These are phyloP conservation scores for Phyllopteryx taeniolatus DNA, from an alignment of 2,113 vertebrate species.

Conservation along the genomic window DNA sequence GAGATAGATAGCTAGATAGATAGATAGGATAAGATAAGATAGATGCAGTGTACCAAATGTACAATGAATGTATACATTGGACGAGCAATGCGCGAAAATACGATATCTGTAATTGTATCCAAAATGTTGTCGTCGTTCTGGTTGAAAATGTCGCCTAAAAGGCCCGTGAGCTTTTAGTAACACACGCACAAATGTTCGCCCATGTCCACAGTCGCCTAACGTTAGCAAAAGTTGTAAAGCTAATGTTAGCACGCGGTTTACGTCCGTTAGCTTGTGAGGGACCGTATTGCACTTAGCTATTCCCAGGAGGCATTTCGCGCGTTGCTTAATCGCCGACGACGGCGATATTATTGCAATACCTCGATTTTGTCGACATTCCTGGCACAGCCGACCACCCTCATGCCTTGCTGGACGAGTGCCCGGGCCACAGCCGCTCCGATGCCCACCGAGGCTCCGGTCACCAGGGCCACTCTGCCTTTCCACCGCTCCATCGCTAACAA, in stretches of 20 bases:
- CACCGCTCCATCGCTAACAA: constrained; percentile 83
- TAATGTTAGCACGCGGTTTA: constrained; percentile 47
- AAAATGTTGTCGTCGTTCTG: not conserved
- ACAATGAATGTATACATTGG: too few species aligned
- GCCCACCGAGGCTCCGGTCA: constrained; percentile 90
- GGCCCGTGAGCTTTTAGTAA: not conserved
- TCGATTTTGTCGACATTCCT: constrained; percentile 90
- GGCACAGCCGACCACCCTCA: constrained; percentile 91
- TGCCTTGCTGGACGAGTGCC: constrained; percentile 87
- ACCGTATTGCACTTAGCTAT: constrained; percentile 20
- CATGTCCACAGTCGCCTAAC: not conserved
- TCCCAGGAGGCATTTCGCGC: not conserved
- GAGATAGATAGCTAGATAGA: not conserved
- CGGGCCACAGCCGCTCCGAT: constrained; percentile 89
- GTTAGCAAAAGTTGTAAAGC: constrained; percentile 28
- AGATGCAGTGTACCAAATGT: not conserved
- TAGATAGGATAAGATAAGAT: not conserved
- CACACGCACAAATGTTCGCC: not conserved
- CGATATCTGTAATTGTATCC: not conserved
- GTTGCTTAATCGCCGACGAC: not conserved
- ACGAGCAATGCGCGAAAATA: not conserved
- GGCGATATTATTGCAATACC: constrained; percentile 60
- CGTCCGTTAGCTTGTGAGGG: constrained; percentile 38
- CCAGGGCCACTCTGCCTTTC: constrained; percentile 87
- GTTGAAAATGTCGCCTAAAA: not conserved